These are phyloP conservation scores for Peucedramus taeniatus DNA, from an alignment of 2,113 vertebrate genomes.

Conservation along the genomic window DNA sequence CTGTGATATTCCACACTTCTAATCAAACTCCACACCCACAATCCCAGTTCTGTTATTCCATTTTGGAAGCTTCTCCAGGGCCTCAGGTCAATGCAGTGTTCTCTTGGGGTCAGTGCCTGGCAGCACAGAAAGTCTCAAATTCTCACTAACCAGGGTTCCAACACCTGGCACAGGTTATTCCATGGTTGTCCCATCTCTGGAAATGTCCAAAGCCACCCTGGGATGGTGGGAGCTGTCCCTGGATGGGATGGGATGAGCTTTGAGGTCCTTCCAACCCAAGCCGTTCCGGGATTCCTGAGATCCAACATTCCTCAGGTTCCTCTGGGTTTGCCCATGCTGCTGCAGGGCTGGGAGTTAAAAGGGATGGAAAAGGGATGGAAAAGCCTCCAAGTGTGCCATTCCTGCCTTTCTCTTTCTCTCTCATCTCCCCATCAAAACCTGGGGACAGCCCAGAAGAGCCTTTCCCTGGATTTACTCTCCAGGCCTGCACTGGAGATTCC, in stretches of 20 bases:
- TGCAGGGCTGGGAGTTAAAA: accelerated
- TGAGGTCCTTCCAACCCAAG: no score
- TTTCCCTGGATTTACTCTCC: neutral
- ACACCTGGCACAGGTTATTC: neutral
- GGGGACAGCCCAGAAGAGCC: neutral
- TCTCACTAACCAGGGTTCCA: no score
- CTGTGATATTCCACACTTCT: no score
- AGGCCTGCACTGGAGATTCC: neutral
- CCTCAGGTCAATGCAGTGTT: no score
- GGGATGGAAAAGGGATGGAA: neutral
- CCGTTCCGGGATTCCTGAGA: neutral
- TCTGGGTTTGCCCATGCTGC: neutral
- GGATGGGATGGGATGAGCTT: neutral
- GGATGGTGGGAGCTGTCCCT: neutral
- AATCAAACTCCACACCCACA: no score
- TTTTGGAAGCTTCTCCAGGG: no score
- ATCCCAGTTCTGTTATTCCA: no score
- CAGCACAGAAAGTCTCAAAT: no score
- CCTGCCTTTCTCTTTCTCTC: neutral
- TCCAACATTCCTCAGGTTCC: neutral
- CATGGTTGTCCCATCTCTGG: neutral
- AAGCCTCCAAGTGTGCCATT: neutral
- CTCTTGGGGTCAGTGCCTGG: no score
- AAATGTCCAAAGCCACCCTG: neutral
- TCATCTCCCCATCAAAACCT: accelerated